Conservation (phyloP, 2,113 vertebrate genomes). For the Passerina amoena region DNA sequence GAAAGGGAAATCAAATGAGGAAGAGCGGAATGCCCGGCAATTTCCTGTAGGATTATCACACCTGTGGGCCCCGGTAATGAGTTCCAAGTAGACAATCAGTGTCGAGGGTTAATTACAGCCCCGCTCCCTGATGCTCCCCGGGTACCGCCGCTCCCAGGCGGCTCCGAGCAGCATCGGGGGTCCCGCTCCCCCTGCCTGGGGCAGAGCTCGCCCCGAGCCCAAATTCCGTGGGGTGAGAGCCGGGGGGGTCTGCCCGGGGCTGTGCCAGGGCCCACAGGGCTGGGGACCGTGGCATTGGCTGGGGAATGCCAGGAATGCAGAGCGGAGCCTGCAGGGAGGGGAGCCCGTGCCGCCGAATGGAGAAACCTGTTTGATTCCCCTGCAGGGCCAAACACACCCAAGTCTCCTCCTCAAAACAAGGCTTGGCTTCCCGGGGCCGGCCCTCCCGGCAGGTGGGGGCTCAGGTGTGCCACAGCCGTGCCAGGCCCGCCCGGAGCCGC, state of each 20-base stretch:
- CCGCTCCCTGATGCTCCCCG: background rate
- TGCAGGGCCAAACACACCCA: constrained; percentile 67
- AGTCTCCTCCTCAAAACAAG: constrained; percentile 64
- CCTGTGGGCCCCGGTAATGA: background rate
- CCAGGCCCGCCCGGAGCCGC: background rate
- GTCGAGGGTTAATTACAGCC: background rate
- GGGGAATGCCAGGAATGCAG: constrained; percentile 70
- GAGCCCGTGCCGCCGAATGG: background rate
- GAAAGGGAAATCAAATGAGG: too few species aligned
- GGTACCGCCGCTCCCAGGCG: rapidly evolving
- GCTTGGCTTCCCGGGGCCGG: constrained; percentile 41
- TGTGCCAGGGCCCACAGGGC: background rate
- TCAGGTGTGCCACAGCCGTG: background rate
- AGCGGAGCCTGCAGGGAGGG: constrained; percentile 47
- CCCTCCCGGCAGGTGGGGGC: constrained; percentile 16
- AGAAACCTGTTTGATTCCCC: constrained; percentile 80
- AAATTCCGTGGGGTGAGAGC: background rate
- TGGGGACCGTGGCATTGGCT: background rate
- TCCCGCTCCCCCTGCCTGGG: background rate
- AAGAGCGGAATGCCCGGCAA: too few species aligned
- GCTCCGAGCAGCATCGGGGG: background rate
- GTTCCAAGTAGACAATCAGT: background rate
- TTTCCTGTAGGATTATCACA: background rate
- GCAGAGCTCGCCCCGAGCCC: background rate
- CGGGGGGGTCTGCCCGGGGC: background rate